phyloP scores from a whole-genome alignment of 2,113 vertebrate genomes.

The Neofelis nebulosa region DNA sequence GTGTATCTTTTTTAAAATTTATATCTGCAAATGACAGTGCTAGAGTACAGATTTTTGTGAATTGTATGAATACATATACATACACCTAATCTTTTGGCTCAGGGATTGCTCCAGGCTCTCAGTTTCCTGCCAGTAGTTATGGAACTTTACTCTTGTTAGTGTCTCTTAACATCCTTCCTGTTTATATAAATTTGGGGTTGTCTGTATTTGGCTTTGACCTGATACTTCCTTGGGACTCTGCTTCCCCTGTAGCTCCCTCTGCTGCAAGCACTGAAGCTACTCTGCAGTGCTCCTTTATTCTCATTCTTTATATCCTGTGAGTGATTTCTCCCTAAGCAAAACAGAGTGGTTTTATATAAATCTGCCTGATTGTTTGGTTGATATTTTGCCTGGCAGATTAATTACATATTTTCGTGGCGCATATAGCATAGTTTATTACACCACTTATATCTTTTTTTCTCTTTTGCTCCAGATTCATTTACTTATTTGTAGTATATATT shows the following conservation, averaged over 20 bases:
- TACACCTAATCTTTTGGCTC: not conserved
- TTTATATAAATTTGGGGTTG: slow-evolving; percentile 43
- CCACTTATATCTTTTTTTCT: not conserved
- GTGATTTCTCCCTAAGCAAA: slow-evolving; percentile 8
- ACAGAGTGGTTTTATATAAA: not conserved
- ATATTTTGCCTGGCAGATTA: slow-evolving; percentile 36
- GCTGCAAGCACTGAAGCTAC: not conserved
- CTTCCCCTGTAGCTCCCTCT: slow-evolving; percentile 2
- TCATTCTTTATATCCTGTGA: not conserved
- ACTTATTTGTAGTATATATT: slow-evolving; percentile 14
- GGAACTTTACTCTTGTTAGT: not conserved
- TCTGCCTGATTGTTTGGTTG: not conserved
- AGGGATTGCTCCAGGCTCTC: not conserved
- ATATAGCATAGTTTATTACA: not conserved
- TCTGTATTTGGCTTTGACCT: slow-evolving; percentile 9
- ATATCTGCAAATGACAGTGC: not conserved
- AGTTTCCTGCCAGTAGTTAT: not conserved
- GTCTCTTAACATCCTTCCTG: slow-evolving; percentile 51
- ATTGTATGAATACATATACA: not conserved
- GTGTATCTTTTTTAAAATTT: not conserved
- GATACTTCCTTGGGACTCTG: slow-evolving; percentile 25
- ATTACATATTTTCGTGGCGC: not conserved
- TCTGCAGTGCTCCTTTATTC: slow-evolving; percentile 11
- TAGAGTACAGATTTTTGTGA: not conserved
- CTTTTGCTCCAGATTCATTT: not conserved